These are phyloP conservation scores for Rosalia funebris DNA, from an alignment of 2,888 invertebrate genomes.

Conservation along the genomic window DNA sequence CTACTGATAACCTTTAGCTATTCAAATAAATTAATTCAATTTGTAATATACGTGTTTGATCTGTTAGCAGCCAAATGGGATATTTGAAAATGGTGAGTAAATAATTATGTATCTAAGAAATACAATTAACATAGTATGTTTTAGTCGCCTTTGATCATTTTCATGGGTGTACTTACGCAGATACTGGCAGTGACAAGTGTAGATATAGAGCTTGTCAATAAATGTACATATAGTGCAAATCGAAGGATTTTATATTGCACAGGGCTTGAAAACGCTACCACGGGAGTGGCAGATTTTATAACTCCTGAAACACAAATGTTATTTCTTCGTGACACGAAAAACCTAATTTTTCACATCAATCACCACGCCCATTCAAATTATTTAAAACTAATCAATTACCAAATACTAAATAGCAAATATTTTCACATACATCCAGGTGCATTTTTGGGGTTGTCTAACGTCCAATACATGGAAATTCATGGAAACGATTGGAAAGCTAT, in stretches of 20 bases:
- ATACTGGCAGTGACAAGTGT: not conserved
- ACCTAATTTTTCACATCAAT: not conserved
- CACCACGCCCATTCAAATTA: slow-evolving; percentile 8
- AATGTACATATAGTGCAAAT: slow-evolving; percentile 11
- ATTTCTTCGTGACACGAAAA: slow-evolving; percentile 3
- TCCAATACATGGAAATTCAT: slow-evolving; percentile 20
- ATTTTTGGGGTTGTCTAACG: slow-evolving; percentile 23
- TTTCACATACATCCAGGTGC: slow-evolving; percentile 8
- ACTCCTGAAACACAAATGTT: slow-evolving; percentile 14
- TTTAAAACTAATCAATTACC: slow-evolving; percentile 7
- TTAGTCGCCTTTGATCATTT: not conserved
- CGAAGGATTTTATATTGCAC: slow-evolving; percentile 20
- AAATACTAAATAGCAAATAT: slow-evolving; percentile 14
- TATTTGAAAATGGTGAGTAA: not conserved
- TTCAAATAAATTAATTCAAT: not conserved
- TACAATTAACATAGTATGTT: not conserved
- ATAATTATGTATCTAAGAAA: not conserved
- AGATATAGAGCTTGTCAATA: slow-evolving; percentile 18
- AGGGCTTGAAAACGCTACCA: slow-evolving; percentile 5
- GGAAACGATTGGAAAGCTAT: slow-evolving; percentile 19
- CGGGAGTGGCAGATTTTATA: slow-evolving; percentile 3
- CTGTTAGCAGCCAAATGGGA: not conserved
- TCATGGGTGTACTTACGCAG: not conserved
- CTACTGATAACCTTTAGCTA: slow-evolving; percentile 19
- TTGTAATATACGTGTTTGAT: not conserved